Conservation (phyloP, 2,888 invertebrate species). For the Troides helena region DNA sequence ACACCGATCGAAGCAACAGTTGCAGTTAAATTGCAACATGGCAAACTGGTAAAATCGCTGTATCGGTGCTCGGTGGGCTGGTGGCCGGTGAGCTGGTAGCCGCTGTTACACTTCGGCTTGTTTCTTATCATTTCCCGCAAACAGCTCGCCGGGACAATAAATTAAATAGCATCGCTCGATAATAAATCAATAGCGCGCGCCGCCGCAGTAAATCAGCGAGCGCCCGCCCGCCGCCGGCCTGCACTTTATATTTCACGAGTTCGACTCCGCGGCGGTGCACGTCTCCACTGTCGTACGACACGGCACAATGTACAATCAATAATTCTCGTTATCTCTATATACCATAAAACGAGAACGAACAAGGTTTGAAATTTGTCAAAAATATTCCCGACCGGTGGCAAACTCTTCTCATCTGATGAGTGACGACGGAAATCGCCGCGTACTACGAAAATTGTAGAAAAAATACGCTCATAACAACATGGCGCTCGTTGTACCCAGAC, state of each 20-base stretch:
- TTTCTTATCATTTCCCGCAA: constrained; percentile 27
- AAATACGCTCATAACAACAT: no score
- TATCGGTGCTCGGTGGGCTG: background rate
- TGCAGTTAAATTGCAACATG: no score
- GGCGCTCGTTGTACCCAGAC: no score
- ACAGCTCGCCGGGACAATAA: constrained; percentile 40
- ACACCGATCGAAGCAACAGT: no score
- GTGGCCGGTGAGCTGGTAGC: constrained; percentile 7
- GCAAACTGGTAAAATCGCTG: no score
- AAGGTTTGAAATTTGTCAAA: no score
- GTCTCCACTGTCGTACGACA: constrained; percentile 44
- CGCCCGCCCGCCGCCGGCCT: constrained; percentile 33
- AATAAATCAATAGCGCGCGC: constrained; percentile 62
- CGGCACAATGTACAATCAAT: background rate
- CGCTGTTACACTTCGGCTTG: constrained; percentile 28
- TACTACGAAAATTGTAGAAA: no score
- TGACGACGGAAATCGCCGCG: no score
- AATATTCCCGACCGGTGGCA: no score
- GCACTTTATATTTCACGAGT: constrained; percentile 53
- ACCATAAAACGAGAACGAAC: no score
- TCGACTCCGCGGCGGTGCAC: constrained; percentile 38
- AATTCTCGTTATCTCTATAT: no score
- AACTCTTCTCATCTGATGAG: no score
- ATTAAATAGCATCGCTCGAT: constrained; percentile 47
- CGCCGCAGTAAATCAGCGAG: constrained; percentile 54